phyloP scores from a whole-genome alignment of 2,113 vertebrate genomes.

The Neogobius melanostomus region DNA sequence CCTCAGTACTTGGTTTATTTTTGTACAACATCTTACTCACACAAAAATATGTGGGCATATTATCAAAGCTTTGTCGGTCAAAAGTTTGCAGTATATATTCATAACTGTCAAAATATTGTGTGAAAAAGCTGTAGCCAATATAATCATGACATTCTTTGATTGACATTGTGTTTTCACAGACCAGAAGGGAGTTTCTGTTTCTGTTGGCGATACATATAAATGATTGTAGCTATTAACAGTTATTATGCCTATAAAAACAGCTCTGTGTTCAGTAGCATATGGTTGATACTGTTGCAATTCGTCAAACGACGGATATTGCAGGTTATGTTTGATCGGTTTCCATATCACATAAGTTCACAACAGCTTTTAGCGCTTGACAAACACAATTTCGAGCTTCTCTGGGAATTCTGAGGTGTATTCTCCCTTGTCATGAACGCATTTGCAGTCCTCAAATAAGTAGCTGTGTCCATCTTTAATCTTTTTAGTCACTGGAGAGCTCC shows the following conservation, averaged over 20 bases:
- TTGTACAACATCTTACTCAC: conserved; percentile 19
- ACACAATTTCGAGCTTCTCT: no score
- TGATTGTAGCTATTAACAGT: neutral
- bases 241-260: neutral
- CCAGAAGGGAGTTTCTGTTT: conserved; percentile 21
- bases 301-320: no score
- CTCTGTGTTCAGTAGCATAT: neutral
- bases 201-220: neutral
- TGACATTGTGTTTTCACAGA: conserved; percentile 11
- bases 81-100: conserved; percentile 35
- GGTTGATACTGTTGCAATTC: neutral
- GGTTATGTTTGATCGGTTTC: no score
- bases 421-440: no score
- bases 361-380: no score
- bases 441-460: no score
- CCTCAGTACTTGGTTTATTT: conserved; percentile 28
- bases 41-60: conserved; percentile 28
- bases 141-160: conserved; percentile 16
- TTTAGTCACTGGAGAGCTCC: neutral
- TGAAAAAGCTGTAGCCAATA: conserved; percentile 28
- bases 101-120: conserved; percentile 30
- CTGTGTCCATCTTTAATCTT: no score
- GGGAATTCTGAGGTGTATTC: no score
- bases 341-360: no score
- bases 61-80: conserved; percentile 22